Conservation (phyloP, 2,797 vertebrate genomes). For the Australoheros facetus region DNA sequence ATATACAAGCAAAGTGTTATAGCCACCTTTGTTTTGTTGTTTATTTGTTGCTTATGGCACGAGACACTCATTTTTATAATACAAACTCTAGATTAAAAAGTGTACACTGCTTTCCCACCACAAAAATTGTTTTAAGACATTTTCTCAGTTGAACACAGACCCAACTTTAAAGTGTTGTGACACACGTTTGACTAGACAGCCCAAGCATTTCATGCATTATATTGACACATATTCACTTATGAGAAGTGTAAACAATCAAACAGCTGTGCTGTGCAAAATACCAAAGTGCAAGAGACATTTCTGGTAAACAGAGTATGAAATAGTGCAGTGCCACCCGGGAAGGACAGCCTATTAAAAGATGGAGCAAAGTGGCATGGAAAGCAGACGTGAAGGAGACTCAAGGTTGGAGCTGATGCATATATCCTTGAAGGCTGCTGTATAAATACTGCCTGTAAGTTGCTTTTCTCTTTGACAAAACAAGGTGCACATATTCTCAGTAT, state of each 20-base stretch:
- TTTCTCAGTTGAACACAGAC: background rate
- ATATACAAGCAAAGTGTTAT: no score
- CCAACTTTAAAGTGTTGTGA: background rate
- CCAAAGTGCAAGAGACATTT: slow-evolving; percentile 28
- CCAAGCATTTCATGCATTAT: background rate
- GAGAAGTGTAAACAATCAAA: background rate
- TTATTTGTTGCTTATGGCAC: background rate
- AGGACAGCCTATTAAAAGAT: slow-evolving; percentile 59
- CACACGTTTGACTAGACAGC: background rate
- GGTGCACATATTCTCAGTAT: background rate
- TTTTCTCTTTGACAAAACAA: slow-evolving; percentile 7
- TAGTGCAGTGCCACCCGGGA: slow-evolving; percentile 54
- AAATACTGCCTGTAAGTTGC: slow-evolving; percentile 29
- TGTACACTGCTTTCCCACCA: background rate
- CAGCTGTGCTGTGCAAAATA: background rate
- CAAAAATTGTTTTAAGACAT: background rate
- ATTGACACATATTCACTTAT: background rate
- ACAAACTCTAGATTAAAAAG: background rate
- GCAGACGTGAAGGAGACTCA: slow-evolving; percentile 44
- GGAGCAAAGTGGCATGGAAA: slow-evolving; percentile 38
- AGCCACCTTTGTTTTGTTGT: background rate
- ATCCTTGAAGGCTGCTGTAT: slow-evolving; percentile 50
- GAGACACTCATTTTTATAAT: background rate
- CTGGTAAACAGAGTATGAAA: slow-evolving; percentile 49
- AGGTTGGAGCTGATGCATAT: slow-evolving; percentile 55